phyloP scores from a whole-genome alignment of 2,888 invertebrate genomes.

The Pherbina coryleti region DNA sequence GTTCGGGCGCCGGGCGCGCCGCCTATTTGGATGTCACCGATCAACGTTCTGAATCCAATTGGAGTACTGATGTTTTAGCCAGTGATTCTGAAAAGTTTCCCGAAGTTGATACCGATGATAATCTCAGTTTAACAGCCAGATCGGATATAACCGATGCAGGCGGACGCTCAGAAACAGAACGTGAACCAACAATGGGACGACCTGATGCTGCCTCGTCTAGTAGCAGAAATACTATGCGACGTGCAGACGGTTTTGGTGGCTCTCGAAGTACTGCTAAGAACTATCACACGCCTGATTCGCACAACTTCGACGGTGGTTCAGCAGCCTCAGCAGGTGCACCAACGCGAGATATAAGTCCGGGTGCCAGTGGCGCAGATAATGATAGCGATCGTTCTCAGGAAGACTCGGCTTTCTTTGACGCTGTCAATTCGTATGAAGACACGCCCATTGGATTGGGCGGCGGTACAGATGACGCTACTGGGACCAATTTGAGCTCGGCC shows the following conservation, averaged over 20 bases:
- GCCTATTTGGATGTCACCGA: slow-evolving; percentile 83
- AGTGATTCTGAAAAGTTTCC: slow-evolving; percentile 93
- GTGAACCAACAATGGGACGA: slow-evolving; percentile 49
- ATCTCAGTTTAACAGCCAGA: slow-evolving; percentile 77
- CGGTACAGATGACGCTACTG: slow-evolving; percentile 13
- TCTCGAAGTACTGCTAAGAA: not conserved
- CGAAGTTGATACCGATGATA: slow-evolving; percentile 81
- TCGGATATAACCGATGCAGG: slow-evolving; percentile 82
- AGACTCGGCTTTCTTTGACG: slow-evolving; percentile 66
- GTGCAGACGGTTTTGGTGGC: slow-evolving; percentile 29
- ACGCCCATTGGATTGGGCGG: slow-evolving; percentile 45
- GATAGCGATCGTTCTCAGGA: slow-evolving; percentile 63
- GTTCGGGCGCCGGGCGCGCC: slow-evolving; percentile 60
- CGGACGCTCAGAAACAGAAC: slow-evolving; percentile 67
- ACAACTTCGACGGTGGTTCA: slow-evolving; percentile 18
- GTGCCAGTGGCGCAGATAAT: slow-evolving; percentile 62
- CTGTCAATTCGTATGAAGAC: slow-evolving; percentile 63
- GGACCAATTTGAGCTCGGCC: slow-evolving; percentile 24
- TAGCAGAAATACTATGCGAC: slow-evolving; percentile 38
- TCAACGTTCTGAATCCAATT: slow-evolving; percentile 94
- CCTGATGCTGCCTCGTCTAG: slow-evolving; percentile 32
- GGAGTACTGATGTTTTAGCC: slow-evolving; percentile 96
- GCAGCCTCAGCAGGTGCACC: slow-evolving; percentile 47
- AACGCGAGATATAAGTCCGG: slow-evolving; percentile 53
- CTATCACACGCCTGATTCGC: slow-evolving; percentile 30